Conservation (phyloP, 2,888 invertebrate genomes). For the Minunthozetes semirufus region DNA sequence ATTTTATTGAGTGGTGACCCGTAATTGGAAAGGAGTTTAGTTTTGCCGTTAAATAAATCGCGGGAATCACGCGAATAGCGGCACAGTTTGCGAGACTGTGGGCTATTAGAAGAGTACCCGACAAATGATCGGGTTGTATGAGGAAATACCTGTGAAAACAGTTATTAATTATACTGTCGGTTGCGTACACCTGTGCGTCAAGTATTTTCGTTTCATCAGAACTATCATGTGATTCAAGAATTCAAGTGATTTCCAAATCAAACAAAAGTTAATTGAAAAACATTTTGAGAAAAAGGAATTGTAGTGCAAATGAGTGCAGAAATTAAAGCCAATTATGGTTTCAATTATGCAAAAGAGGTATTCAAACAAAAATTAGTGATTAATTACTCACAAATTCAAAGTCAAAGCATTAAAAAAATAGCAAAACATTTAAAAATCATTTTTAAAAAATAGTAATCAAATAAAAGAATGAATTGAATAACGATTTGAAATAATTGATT, state of each 20-base stretch:
- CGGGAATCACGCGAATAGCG: background rate
- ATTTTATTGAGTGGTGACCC: background rate
- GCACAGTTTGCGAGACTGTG: background rate
- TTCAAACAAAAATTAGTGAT: too few relatives aligned
- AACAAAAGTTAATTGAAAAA: background rate
- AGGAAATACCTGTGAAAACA: background rate
- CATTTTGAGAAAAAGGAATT: background rate
- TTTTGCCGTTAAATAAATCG: background rate
- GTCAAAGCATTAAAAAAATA: too few relatives aligned
- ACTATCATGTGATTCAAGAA: background rate
- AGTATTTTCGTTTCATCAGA: too few relatives aligned
- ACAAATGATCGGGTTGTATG: background rate
- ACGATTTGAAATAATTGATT: background rate
- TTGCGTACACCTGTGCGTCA: too few relatives aligned
- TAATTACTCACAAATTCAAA: too few relatives aligned
- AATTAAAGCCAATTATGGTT: too few relatives aligned
- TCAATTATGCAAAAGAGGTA: too few relatives aligned
- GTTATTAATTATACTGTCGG: background rate
- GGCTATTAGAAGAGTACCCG: background rate
- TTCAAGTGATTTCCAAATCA: background rate
- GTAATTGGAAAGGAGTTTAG: background rate
- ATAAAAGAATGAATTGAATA: too few relatives aligned
- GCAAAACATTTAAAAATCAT: too few relatives aligned
- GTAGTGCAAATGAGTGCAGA: background rate
- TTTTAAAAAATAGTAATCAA: too few relatives aligned